Base-by-base conservation (phyloP, 1,140 invertebrate species). In the Halictus rubicundus region DNA sequence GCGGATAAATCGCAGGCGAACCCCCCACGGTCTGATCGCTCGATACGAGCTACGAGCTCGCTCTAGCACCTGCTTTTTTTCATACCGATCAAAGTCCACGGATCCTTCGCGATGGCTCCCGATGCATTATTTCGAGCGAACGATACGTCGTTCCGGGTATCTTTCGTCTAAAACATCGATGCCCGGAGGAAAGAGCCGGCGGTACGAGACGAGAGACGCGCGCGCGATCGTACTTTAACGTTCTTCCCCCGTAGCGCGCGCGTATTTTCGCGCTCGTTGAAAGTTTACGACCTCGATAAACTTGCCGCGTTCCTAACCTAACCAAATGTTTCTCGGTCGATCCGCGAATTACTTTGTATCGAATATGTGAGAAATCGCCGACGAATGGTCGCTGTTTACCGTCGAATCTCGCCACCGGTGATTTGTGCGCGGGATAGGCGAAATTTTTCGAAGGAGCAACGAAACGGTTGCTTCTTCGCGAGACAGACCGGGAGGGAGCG, bases 1-100 rank as follows among this genome's bases (percentile, higher is more conserved):
- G 61, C 52, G 63, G 82, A 88, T 80, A 74, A 73, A 80, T 83
- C 82, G 72, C 87, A 89, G 88, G 70, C 80, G 86, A 83, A 76
- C 82, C 87, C 80, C 87, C 88, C 77, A 42, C 69, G 69, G 82
- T 82, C 49, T n/a, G 25, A 57, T 66, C 74, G 49, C 42, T 12
- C 42, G n/a, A n/a, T n/a, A n/a, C n/a, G 10, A 64, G 70, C 61
- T 68, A 42, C 78, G 23, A 64, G 54, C 19, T 61, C 42, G 42
- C 23, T 12, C 32, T 25, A 23, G 6, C 14, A 37, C 12, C 83
- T 74, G 63, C 23, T 46, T 84, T 76, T 76, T 84, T 85, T 85
- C 83, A 84, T 57, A 52, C 5, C 68, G 68, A 46, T 72, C 76
- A 46, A 72, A 75, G 65, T 68, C 27, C 54, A 23, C 23, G 52